Evolutionary conservation across 2,888 invertebrate genomes (phyloP), one percentile per base, ranked within the genome.

Genomic region (Opisthograptis luteolata): DNA sequence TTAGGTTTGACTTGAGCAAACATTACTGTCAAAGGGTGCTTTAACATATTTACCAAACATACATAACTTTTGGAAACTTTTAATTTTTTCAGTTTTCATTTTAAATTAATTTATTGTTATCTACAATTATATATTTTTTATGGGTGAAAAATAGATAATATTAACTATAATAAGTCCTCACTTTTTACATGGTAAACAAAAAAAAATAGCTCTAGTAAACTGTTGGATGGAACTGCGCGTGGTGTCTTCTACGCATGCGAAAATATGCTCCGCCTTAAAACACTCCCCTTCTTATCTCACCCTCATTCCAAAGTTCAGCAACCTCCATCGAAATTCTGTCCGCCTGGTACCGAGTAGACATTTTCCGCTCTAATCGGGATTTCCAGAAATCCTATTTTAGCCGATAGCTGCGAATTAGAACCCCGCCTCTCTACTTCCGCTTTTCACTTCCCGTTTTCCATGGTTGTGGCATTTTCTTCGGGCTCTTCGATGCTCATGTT

Each of bases 321-420:
- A 47, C 55, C 58, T 70, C 43, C 55, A 57, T 12, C 22, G 17
- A 19, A 20, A 28, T 59, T 66, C 72, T 90, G 76, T 14, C 44
- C 30, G 55, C 88, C 87, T 87, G 73, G 87, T 90, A 86, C 57
- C 61, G 63, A 82, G 86, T 85, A 86, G 87, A 87, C 77, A 87
- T 90, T 90, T 89, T 90, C 88, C 88, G 88, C 88, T 90, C 87
- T 90, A 89, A 90, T 90, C 89, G 86, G 87, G 87, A 83, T 88
- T 87, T 87, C 69, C 87, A 80, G 81, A 77, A 79, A 79, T 76
- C 81, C 81, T 79, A 79, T 81, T 78, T 37, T 77, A 76, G 66
- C 73, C 67, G 60, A 66, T 75, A 77, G 76, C 69, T 68, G 68
- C 62, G 77, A 79, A 79, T 86, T 85, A 84, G 84, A 82, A 81